Conservation (phyloP, 2,113 vertebrate genomes). For the Odobenus rosmarus region DNA sequence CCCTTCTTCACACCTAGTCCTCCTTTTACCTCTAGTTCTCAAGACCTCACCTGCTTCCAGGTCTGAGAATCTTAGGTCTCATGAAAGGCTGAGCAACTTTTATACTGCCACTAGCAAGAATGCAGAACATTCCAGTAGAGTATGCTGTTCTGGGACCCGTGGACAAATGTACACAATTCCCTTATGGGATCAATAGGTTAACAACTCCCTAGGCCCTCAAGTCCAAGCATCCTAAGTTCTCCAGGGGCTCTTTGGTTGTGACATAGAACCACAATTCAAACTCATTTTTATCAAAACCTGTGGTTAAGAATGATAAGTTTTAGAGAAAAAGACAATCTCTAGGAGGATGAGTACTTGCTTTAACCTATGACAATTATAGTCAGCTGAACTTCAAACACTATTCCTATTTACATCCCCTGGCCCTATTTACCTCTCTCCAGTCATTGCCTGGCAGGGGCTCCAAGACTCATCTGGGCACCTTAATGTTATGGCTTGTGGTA, state of each 20-base stretch:
- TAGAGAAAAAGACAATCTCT: not conserved
- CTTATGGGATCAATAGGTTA: not conserved
- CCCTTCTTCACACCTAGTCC: not conserved
- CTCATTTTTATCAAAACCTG: not conserved
- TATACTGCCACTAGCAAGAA: not conserved
- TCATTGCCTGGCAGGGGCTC: not conserved
- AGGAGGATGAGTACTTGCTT: not conserved
- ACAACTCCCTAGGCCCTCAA: not conserved
- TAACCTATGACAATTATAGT: not conserved
- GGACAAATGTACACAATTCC: not conserved
- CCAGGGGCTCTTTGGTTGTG: rapidly evolving
- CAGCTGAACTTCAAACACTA: not conserved
- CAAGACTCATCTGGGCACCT: not conserved
- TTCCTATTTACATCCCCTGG: not conserved
- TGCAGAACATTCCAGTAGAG: not conserved
- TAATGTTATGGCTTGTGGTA: not conserved
- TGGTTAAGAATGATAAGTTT: not conserved
- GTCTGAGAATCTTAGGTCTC: not conserved
- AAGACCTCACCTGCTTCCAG: not conserved
- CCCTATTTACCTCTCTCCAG: not conserved
- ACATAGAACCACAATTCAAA: not conserved
- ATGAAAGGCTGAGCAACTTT: not conserved
- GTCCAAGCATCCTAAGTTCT: not conserved
- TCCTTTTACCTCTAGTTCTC: slow-evolving; percentile 61
- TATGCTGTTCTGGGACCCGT: rapidly evolving